Percentiles rank a stretch among this genome's conserved stretches.
Conservation (phyloP, 1,140 invertebrate species). For the Bombus picipes region DNA sequence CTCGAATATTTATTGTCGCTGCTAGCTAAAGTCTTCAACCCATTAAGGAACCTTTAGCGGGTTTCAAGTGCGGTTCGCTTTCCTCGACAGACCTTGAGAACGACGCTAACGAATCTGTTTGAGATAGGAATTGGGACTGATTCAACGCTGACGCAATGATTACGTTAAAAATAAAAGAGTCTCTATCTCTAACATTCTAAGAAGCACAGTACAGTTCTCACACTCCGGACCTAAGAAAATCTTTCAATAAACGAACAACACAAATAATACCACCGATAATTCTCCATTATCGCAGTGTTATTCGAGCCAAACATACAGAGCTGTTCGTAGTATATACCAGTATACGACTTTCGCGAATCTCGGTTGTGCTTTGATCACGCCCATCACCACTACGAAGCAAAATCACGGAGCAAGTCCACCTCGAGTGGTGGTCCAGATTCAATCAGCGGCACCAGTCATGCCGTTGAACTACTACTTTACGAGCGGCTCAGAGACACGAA, state of each 20-base stretch:
- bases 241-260: neutral
- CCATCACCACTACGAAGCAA: slow-evolving; percentile 9
- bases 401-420: slow-evolving; percentile 38
- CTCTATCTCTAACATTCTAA: neutral
- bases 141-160: neutral
- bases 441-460: slow-evolving; percentile 32
- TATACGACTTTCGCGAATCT: slow-evolving; percentile 42
- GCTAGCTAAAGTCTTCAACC: neutral
- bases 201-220: neutral
- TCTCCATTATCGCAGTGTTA: neutral
- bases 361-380: slow-evolving; percentile 44
- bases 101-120: neutral
- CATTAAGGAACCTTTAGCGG: neutral
- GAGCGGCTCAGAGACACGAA: slow-evolving; percentile 42
- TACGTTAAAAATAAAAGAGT: neutral
- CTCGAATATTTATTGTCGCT: neutral
- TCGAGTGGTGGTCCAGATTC: slow-evolving; percentile 48
- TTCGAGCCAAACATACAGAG: neutral
- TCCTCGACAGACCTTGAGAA: neutral
- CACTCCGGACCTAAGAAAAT: neutral
- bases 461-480: slow-evolving; percentile 31
- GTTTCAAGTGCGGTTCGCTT: neutral
- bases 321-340: neutral
- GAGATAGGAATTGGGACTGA: neutral
- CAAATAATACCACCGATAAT: neutral